phyloP scores from a whole-genome alignment of 2,113 vertebrate species.

The Pavo muticus region DNA sequence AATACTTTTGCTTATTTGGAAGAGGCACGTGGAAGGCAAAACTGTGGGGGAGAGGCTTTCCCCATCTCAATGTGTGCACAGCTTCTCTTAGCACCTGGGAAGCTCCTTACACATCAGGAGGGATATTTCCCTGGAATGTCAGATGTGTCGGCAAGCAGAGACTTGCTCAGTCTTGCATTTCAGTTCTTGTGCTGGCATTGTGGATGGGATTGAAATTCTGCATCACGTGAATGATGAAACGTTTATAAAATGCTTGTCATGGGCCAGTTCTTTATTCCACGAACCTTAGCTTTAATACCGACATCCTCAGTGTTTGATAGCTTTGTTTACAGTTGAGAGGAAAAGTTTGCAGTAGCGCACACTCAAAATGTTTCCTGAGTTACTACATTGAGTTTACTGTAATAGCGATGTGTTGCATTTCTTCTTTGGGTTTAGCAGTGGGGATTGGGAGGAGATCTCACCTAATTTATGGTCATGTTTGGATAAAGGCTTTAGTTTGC shows the following conservation, averaged over 20 bases:
- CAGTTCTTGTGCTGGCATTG: slow-evolving; percentile 72
- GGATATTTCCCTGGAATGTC: slow-evolving; percentile 64
- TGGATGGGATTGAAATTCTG: slow-evolving; percentile 80
- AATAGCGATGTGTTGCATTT: slow-evolving; percentile 58
- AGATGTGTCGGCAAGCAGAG: slow-evolving; percentile 58
- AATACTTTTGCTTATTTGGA: slow-evolving; percentile 65
- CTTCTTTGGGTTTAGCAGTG: slow-evolving; percentile 50
- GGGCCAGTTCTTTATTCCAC: slow-evolving; percentile 79
- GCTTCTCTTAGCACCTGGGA: slow-evolving; percentile 11
- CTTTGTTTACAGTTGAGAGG: slow-evolving; percentile 74
- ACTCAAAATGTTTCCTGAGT: slow-evolving; percentile 68
- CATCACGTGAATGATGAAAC: slow-evolving; percentile 81
- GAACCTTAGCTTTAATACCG: slow-evolving; percentile 81
- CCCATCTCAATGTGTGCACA: neutral
- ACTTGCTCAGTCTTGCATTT: slow-evolving; percentile 72
- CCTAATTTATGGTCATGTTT: slow-evolving; percentile 45
- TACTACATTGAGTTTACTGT: slow-evolving; percentile 58
- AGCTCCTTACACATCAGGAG: slow-evolving; percentile 20
- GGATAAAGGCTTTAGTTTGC: slow-evolving; percentile 47
- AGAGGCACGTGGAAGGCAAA: slow-evolving; percentile 65
- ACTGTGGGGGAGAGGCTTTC: slow-evolving; percentile 37
- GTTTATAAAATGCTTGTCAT: slow-evolving; percentile 79
- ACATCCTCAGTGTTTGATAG: slow-evolving; percentile 75
- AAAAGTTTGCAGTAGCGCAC: slow-evolving; percentile 65
- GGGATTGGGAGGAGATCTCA: slow-evolving; percentile 50